Evolutionary conservation across 2,888 invertebrate species (phyloP).

Genomic region (Cheilosia scutellata): DNA sequence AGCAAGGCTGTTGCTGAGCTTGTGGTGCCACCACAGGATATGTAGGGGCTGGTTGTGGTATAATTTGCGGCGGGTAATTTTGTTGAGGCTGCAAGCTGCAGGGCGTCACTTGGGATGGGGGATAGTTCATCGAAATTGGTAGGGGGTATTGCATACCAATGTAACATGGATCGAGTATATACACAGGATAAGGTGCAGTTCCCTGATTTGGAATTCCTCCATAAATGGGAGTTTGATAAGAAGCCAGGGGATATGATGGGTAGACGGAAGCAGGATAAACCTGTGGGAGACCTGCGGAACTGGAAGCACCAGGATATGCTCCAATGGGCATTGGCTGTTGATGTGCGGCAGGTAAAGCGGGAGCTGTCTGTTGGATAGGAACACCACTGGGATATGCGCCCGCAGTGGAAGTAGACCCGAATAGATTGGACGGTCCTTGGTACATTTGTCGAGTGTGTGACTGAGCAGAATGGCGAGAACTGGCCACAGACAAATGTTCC

Average conservation of each 20-base stretch:
- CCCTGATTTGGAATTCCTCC: constrained; percentile 12
- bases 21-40: constrained; percentile 12
- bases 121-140: background rate
- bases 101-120: background rate
- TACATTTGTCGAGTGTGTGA: constrained; percentile 24
- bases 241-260: background rate
- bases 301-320: background rate
- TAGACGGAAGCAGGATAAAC: background rate
- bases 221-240: constrained; percentile 8
- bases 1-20: constrained; percentile 28
- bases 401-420: background rate
- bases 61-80: constrained; percentile 4
- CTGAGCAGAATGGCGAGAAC: background rate
- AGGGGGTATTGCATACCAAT: constrained; percentile 3
- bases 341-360: background rate
- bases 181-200: background rate
- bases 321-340: background rate
- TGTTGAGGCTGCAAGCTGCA: constrained; percentile 10
- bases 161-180: constrained; percentile 17
- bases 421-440: constrained; percentile 16
- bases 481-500: constrained; percentile 11
- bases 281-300: background rate
- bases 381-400: background rate
- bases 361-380: background rate
- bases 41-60: background rate